Evolutionary conservation across 2,888 invertebrate genomes (phyloP), one percentile per base, ranked within the genome.

Genomic region (Epirrita christyi): DNA sequence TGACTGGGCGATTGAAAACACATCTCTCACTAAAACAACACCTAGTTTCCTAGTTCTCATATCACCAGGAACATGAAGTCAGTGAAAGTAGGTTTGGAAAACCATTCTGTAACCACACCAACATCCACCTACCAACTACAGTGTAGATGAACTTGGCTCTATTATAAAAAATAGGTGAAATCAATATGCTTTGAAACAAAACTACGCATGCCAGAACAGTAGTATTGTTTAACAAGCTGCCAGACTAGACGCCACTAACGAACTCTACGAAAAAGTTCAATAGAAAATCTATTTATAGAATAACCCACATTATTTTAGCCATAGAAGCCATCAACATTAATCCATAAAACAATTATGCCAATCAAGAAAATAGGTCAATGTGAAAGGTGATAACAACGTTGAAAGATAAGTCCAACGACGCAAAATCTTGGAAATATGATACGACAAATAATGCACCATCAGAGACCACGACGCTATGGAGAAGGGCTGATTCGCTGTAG

Each of bases 371-470:
- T 42, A 49, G 58, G 53, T 58, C 58, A 43, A 13, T 29, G 15
- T 36, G 52, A 49, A 49, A 58, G 53, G 49, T 58, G 53, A 53
- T 58, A 58, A 41, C 38, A 11, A 11, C 38, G 21, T 21, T 21
- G 21, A n/a, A n/a, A n/a, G n/a, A 21, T 21, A 21, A 21, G 21
- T 21, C 21, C 2, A 21, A 21, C 21, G 43, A 48, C 28, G 11
- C 29, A n/a, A 27, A 28, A n/a, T 28, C 41, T 50, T 27, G 44
- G 34, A 40, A 37, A 3, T 3, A 4, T 4, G 2, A 4, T 3
- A 21, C 4, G 21, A 21, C 2, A 21, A 21, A 21, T 21, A 21
- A 21, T 21, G 4, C 21, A 4, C 21, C 21, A 11, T 11, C 14
- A 3, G 14, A 11, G 10, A 32, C 8, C 32, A 32, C 8, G 7